Base-by-base conservation (phyloP, 2,113 vertebrate genomes). In the Mastomys coucha region DNA sequence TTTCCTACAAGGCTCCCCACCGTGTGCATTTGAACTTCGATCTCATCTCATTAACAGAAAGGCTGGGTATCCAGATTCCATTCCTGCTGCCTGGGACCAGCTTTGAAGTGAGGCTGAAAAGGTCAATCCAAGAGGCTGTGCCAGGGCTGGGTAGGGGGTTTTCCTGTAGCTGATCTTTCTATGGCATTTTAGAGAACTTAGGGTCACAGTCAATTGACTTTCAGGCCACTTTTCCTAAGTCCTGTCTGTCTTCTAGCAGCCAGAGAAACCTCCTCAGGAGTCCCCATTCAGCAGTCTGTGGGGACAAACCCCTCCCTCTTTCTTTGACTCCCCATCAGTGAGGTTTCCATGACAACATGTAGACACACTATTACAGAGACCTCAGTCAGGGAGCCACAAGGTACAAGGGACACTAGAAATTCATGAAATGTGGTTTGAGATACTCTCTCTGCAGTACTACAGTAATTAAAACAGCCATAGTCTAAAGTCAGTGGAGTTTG, bases 191-290 rank as follows among this genome's bases (percentile, higher is more conserved):
- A 6, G n/a, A 77, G 72, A 53, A 26, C 67, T 72, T 9, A 14
- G 28, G 33, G 36, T 58, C 58, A 24, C 31, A 0, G 20, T 84
- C 65, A 58, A 10, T 51, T 82, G 53, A 33, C 31, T 39, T 17
- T 2, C 63, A 1, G 19, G 16, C 24, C 49, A 65, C 49, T 56
- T 0, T 49, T 39, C 56, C 19, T 6, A 9, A 82, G n/a, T 77
- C 73, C 94, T 89, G 89, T 93, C 93, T 77, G 77, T 97, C 97
- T 78, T 96, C 98, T 80, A 93, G 91, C 95, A 88, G 88, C n/a
- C 84, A 93, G 78, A 88, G 94, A 97, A 95, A 93, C 96, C 89
- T 95, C 87, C 3, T 58, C 56, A 95, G 94, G 80, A 91, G 76
- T 96, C 97, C 92, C 69, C n/a, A 86, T n/a, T 97, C 88, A 39